These are phyloP conservation scores for Gerris buenoi DNA, from an alignment of 1,140 invertebrate species.

Conservation along the genomic window DNA sequence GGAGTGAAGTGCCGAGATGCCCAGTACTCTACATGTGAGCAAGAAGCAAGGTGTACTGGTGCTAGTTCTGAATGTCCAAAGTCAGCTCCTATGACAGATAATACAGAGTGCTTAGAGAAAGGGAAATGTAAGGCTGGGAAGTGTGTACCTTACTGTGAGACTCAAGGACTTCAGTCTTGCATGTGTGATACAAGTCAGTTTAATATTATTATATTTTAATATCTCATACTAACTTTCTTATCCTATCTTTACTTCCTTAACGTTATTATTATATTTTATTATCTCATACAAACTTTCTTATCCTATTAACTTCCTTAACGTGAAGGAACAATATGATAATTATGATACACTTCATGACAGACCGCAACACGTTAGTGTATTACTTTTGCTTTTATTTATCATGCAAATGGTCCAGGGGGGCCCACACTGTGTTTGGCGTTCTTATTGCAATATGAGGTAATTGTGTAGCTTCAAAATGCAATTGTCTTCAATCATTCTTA, in stretches of 20 bases:
- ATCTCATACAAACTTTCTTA: neutral
- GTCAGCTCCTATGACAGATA: conserved; percentile 73
- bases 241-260: conserved; percentile 1
- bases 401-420: too few species aligned
- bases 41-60: conserved; percentile 66
- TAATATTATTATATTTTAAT: too few species aligned
- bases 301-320: too few species aligned
- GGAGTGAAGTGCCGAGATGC: conserved; percentile 73
- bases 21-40: conserved; percentile 76
- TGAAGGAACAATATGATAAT: too few species aligned
- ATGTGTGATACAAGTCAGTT: conserved; percentile 81
- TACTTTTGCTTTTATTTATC: too few species aligned
- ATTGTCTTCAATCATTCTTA: too few species aligned
- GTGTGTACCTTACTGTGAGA: conserved; percentile 86
- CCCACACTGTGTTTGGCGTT: too few species aligned
- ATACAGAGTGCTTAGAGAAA: conserved; percentile 70
- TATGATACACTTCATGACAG: too few species aligned
- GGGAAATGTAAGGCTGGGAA: conserved; percentile 71
- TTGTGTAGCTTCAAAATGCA: too few species aligned
- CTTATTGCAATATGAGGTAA: too few species aligned
- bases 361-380: too few species aligned
- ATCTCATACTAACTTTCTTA: conserved; percentile 3
- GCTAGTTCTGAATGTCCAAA: conserved; percentile 53
- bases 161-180: conserved; percentile 76
- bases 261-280: neutral